Evolutionary conservation across 1,140 invertebrate species (phyloP).

Genomic region (Lycorma delicatula): DNA sequence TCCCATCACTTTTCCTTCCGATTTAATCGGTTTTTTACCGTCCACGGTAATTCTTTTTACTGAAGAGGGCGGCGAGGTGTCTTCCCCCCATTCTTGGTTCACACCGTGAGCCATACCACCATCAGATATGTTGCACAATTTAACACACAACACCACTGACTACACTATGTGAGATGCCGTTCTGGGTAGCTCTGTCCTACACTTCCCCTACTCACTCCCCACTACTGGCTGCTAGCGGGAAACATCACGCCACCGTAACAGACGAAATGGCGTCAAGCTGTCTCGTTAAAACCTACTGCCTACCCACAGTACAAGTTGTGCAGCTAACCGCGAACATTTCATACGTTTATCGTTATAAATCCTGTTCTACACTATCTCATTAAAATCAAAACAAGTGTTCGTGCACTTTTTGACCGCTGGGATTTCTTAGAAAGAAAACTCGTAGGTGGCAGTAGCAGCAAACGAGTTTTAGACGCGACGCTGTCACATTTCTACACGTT

Average conservation of each 20-base stretch:
- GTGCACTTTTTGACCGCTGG: constrained; percentile 7
- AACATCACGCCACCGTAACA: constrained; percentile 28
- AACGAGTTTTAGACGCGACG: constrained; percentile 27
- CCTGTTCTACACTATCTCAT: background rate
- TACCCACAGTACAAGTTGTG: background rate
- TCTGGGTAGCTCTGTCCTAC: constrained; percentile 26
- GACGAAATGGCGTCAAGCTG: constrained; percentile 5
- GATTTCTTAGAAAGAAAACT: constrained; percentile 26
- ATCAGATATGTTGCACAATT: constrained; percentile 25
- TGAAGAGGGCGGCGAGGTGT: constrained; percentile 34
- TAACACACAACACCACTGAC: constrained; percentile 23
- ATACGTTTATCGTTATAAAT: background rate
- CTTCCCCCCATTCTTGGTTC: constrained; percentile 44
- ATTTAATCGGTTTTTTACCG: constrained; percentile 38
- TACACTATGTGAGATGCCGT: constrained; percentile 25
- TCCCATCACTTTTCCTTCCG: constrained; percentile 49
- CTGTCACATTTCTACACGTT: background rate
- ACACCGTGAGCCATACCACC: constrained; percentile 48
- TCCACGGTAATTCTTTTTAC: constrained; percentile 38
- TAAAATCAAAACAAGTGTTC: background rate
- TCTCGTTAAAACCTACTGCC: constrained; percentile 13
- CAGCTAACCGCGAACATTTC: background rate
- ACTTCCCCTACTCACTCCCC: constrained; percentile 33
- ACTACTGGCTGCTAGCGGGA: constrained; percentile 36
- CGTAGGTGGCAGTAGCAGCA: constrained; percentile 29